Percentiles rank a stretch among this genome's conserved stretches.
Evolutionary conservation across 1,140 invertebrate species (phyloP).

Genomic region (Musca domestica): DNA sequence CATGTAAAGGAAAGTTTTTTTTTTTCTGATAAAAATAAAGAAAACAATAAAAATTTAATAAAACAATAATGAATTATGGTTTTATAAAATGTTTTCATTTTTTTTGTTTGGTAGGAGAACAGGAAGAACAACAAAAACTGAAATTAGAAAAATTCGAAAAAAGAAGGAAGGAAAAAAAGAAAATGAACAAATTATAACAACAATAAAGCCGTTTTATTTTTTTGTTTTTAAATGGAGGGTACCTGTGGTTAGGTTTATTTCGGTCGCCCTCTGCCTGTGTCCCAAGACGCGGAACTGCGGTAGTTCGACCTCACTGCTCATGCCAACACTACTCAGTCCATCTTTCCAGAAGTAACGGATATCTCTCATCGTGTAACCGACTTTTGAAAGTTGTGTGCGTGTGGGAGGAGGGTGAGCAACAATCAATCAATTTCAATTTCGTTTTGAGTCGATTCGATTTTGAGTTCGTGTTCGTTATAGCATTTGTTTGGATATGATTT

Average conservation of each 20-base stretch:
- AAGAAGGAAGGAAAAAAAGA: background rate
- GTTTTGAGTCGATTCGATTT: background rate
- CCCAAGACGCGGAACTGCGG: slow-evolving; percentile 93
- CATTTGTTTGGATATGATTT: slow-evolving; percentile 12
- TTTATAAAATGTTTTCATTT: background rate
- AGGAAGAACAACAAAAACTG: background rate
- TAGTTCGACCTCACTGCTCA: slow-evolving; percentile 87
- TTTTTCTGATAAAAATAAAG: too few species aligned
- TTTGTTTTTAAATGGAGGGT: slow-evolving; percentile 57
- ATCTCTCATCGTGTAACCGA: slow-evolving; percentile 97
- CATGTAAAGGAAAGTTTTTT: too few species aligned
- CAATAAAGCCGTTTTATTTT: slow-evolving; percentile 25
- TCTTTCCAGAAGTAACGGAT: slow-evolving; percentile 95
- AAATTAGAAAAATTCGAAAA: background rate
- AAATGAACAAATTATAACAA: slow-evolving; percentile 28
- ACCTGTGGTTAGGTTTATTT: slow-evolving; percentile 93
- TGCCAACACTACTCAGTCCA: slow-evolving; percentile 83
- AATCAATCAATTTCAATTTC: background rate
- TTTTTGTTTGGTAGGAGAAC: background rate
- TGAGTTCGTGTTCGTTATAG: slow-evolving; percentile 17
- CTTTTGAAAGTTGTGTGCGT: slow-evolving; percentile 54
- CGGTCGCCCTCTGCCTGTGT: slow-evolving; percentile 85
- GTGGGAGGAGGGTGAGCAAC: background rate
- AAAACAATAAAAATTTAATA: too few species aligned
- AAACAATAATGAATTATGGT: background rate